Evolutionary conservation across 2,113 vertebrate species (phyloP).

Genomic region (Macrotis lagotis): DNA sequence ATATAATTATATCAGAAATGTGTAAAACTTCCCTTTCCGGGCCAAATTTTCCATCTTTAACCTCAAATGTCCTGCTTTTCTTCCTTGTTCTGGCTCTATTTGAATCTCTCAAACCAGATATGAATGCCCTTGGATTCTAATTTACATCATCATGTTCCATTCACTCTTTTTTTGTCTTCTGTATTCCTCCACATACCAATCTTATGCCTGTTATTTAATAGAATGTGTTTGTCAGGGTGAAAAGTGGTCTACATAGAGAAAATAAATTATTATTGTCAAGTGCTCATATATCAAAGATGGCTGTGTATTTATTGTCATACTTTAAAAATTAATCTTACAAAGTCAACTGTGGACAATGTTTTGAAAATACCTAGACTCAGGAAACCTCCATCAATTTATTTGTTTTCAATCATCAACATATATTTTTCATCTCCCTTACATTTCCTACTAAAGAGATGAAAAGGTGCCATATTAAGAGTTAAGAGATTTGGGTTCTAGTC

Average conservation of each 20-base stretch:
- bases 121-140: not conserved
- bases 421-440: not conserved
- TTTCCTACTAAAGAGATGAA: not conserved
- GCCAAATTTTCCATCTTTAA: not conserved
- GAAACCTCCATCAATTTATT: not conserved
- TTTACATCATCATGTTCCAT: not conserved
- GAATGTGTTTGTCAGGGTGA: not conserved
- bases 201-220: not conserved
- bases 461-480: not conserved
- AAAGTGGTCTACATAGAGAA: not conserved
- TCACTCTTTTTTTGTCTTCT: not conserved
- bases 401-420: not conserved
- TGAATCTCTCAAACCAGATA: not conserved
- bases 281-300: not conserved
- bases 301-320: not conserved
- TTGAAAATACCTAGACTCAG: not conserved
- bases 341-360: not conserved
- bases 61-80: not conserved
- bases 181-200: not conserved
- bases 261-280: not conserved
- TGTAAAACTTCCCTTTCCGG: not conserved
- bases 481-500: not conserved
- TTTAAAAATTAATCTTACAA: not conserved
- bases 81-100: not conserved
- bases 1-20: not conserved